Base-by-base conservation (phyloP, 2,888 invertebrate genomes). In the Pyrgus malvae region DNA sequence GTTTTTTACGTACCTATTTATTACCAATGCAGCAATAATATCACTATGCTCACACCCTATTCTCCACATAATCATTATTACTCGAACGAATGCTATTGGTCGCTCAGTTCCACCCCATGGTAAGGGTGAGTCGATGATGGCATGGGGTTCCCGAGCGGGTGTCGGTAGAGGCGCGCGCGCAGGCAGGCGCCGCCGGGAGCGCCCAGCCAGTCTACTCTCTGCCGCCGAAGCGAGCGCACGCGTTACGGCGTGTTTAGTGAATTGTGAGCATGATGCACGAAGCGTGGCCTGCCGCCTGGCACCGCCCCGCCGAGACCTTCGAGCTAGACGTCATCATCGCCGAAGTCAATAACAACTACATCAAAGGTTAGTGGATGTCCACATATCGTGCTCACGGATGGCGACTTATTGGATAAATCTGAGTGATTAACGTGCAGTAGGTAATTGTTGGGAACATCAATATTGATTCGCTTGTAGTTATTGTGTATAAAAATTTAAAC, bases 241-340 rank as follows among this genome's bases (percentile, higher is more conserved):
- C 44, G 55, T 41, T 46, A 27, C 48, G 38, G 58, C 58, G 57
- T 56, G 51, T 46, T 56, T 42, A 57, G 59, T 55, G 58, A 67
- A 59, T 45, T 27, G 59, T 25, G 66, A 72, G 51, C 62, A 88
- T 88, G 88, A 69, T 88, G 65, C 83, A 87, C 78, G 88, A 88
- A 61, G 70, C 78, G 59, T 83, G 83, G 83, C 74, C 68, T 53
- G 71, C 69, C 58, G 59, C 55, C 62, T 80, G 76, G 76, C 74
- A 70, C 62, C 80, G 79, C 65, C 64, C 74, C 38, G 65, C 74
- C 31, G 84, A 81, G 62, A 70, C 72, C 59, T 73, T 71, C 70
- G 85, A 84, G 63, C 63, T 88, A 62, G 87, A 86, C 45, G 82
- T 80, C 40, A 69, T 86, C 60, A 80, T 88, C 48, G 78, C 79